Conservation (phyloP, 2,797 vertebrate genomes). For the Spinibarbus caldwelli region DNA sequence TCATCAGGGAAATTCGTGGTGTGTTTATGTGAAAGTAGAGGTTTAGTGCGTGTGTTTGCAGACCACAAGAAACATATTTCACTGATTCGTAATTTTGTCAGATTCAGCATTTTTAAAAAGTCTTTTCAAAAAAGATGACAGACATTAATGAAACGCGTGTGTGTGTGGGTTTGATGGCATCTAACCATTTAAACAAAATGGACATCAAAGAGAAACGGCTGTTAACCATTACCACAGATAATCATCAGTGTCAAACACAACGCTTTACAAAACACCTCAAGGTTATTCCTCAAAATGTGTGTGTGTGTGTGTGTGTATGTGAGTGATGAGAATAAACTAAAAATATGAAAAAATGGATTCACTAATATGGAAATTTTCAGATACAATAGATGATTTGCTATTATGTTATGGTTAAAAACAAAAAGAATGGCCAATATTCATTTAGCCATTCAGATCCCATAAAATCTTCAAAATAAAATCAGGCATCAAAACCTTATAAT, state of each 20-base stretch:
- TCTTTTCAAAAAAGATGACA: neutral
- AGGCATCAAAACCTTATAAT: neutral
- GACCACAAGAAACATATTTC: conserved; percentile 24
- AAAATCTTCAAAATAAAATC: conserved; percentile 2
- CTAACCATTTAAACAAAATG: conserved; percentile 7
- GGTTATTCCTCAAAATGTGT: neutral
- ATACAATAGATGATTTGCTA: neutral
- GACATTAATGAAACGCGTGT: neutral
- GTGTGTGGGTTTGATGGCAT: neutral
- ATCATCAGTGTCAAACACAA: conserved; percentile 24
- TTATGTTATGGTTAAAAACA: neutral
- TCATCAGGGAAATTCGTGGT: conserved; percentile 3
- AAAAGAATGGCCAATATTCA: neutral
- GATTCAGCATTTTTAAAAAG: neutral
- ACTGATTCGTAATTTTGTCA: neutral
- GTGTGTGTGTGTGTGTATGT: neutral
- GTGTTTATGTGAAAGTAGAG: conserved; percentile 21
- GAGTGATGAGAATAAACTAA: neutral
- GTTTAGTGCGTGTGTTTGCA: neutral
- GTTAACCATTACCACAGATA: conserved; percentile 12
- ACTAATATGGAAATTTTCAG: neutral
- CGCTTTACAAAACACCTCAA: neutral
- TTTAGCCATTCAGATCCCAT: neutral
- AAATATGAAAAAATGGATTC: neutral
- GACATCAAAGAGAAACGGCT: conserved; percentile 8